Evolutionary conservation across 2,888 invertebrate species (phyloP), one percentile per base, ranked within the genome.

Genomic region (Catocala fraxini): DNA sequence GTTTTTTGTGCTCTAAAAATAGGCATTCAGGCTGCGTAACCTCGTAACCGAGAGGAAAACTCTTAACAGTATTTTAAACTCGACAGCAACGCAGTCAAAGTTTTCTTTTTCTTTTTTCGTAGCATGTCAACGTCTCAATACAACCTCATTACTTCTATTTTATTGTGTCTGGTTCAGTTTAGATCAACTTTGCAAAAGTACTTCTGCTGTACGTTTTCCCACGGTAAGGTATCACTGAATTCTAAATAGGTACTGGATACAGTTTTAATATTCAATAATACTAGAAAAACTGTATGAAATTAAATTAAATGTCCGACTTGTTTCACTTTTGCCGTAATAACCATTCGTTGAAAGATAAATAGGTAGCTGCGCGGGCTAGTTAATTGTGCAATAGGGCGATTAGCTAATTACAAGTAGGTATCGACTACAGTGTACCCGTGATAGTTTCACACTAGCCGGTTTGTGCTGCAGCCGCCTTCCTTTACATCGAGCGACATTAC

Each of bases 391-490:
- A 86, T 75, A 59, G 51, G 59, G 61, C 77, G 71, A 82, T 85
- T 85, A 83, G 84, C 81, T 87, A 82, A 83, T 83, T 85, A 81
- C 71, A 68, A 77, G 68, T 75, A 68, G 73, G 72, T 75, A 74
- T 72, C 35, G 9, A 62, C 65, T 57, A 54, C 53, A 63, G 59
- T 63, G 64, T 78, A 69, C 66, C 68, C 57, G 71, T 59, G 63
- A 71, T 58, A 66, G 59, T 66, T 70, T 62, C 51, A 47, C 39
- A 41, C 42, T 15, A 59, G 58, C 65, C 62, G 59, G 70, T 66
- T 64, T 62, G 56, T 45, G 58, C 46, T 9, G 54, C 42, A 57
- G 41, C 47, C 48, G 47, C 39, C 49, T 7, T 0, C 7, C 35
- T 49, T 48, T 46, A 53, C 10, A 35, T 51, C 39, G 55, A 65